Base-by-base conservation (phyloP, 2,797 vertebrate species). In the Acanthornis magna region DNA sequence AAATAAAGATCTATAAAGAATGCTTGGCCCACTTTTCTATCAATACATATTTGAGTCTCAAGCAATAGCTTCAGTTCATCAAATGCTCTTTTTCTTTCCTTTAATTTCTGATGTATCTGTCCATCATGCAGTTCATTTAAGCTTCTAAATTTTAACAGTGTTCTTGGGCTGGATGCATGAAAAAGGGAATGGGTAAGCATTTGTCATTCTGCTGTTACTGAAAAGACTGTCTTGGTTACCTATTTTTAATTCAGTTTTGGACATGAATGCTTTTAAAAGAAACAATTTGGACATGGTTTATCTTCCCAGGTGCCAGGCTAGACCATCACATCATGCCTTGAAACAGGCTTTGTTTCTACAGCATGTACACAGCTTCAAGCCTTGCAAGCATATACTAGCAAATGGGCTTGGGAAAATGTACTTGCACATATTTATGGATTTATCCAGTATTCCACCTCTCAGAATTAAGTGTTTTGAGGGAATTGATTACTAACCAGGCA, bases 71-170 rank as follows among this genome's bases (percentile, higher is more conserved):
- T 21, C 7, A 50, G 63, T 81, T 84, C 61, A 54, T 60, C 43
- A 91, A 93, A 85, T 82, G 26, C 26, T 42, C 36, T 47, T 43
- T 68, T 85, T 50, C 18, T 47, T 27, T 80, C 54, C 77, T 91
- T 87, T 93, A 85, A 89, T 94, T 94, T 95, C 32, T 54, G 47
- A 3, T 86, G 43, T 50, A 91, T 45, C 57, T 95, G 42, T 75
- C 75, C 30, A 61, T 58, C 25, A 73, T 63, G 40, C 60, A 61
- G 72, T 91, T 93, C 87, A 87, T 89, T 62, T 85, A 16, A 47
- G 30, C 36, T 90, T 95, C 93, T 91, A 95, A 92, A 87, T 95
- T 93, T 91, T 85, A 92, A 77, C 84, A 57, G 55, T 50, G 68
- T 13, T 89, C 30, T 77, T 85, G 57, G 42, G 23, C 65, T 66